Evolutionary conservation across 2,888 invertebrate species (phyloP).

Genomic region (Ditula angustiorana): DNA sequence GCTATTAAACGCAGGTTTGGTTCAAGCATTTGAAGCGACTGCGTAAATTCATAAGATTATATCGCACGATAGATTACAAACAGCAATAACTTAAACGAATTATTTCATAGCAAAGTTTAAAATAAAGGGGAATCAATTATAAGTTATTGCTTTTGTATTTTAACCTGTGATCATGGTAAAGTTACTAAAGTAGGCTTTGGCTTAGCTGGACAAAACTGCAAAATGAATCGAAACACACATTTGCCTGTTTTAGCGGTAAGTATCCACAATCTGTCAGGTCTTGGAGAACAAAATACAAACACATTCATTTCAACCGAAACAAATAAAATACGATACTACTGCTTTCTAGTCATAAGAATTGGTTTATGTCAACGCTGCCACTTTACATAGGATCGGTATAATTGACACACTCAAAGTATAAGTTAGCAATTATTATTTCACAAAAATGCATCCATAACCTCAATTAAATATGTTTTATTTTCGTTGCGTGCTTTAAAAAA

Average conservation of each 20-base stretch:
- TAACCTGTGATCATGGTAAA: neutral
- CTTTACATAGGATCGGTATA: neutral
- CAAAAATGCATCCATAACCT: too few relatives aligned
- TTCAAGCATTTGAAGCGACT: neutral
- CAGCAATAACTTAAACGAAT: neutral
- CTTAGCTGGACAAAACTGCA: neutral
- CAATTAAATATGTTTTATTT: too few relatives aligned
- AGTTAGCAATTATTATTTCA: too few relatives aligned
- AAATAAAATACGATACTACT: conserved; percentile 6
- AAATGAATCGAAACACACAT: neutral
- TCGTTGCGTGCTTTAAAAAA: too few relatives aligned
- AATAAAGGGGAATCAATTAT: neutral
- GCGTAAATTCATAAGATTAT: neutral
- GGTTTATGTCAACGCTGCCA: conserved; percentile 11
- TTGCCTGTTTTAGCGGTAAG: neutral
- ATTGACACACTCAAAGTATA: neutral
- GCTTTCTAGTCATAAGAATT: conserved; percentile 17
- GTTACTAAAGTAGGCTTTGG: neutral
- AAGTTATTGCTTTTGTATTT: neutral
- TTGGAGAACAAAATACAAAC: neutral
- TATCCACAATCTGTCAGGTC: neutral
- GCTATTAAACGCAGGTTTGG: neutral
- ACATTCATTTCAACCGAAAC: neutral
- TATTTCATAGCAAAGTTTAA: neutral
- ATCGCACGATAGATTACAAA: neutral